Evolutionary conservation across 1,140 invertebrate genomes (phyloP).

Genomic region (Oncopeltus fasciatus): DNA sequence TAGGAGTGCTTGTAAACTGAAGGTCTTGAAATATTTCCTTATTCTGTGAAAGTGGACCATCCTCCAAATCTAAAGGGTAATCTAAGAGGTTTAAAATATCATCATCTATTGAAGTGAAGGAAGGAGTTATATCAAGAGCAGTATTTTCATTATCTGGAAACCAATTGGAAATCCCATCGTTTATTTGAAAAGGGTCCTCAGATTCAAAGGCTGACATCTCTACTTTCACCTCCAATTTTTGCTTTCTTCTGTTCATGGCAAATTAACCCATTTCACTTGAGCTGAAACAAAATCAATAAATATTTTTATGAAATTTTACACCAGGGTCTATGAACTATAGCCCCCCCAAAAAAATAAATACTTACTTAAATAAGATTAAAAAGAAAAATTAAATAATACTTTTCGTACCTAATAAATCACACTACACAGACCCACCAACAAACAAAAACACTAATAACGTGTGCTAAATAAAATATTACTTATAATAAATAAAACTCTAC

Average conservation of each 20-base stretch:
- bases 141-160: neutral
- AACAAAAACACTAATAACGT: too few relatives aligned
- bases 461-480: too few relatives aligned
- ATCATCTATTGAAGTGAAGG: neutral
- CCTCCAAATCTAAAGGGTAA: neutral
- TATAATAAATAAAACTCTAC: too few relatives aligned
- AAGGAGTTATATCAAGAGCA: neutral
- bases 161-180: neutral
- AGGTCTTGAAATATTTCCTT: slow-evolving; percentile 3
- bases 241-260: neutral
- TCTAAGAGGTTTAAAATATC: neutral
- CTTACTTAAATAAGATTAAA: too few relatives aligned
- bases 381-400: too few relatives aligned
- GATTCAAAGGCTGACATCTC: neutral
- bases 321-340: too few relatives aligned
- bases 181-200: neutral
- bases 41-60: neutral
- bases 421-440: too few relatives aligned
- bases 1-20: neutral
- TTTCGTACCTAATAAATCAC: too few relatives aligned
- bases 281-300: neutral
- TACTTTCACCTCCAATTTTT: neutral
- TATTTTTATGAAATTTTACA: neutral
- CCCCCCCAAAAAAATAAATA: too few relatives aligned
- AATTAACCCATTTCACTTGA: neutral